These are phyloP conservation scores for Tragopan temminckii DNA, from an alignment of 2,797 vertebrate genomes.

Conservation along the genomic window DNA sequence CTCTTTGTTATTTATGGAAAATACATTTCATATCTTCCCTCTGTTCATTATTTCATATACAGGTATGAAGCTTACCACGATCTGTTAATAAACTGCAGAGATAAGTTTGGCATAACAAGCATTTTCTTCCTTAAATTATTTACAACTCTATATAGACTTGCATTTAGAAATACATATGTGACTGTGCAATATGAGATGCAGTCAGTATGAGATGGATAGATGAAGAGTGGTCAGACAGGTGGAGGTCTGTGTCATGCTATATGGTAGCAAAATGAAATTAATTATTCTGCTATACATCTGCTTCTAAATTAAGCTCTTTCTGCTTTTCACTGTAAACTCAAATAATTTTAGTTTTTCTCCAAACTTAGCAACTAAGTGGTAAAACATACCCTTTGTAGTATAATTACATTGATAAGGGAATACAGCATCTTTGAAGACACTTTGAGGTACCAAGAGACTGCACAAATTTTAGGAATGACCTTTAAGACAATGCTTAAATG, in stretches of 20 bases:
- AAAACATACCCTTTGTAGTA: not conserved
- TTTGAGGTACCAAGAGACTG: not conserved
- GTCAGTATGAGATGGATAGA: not conserved
- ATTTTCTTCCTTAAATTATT: not conserved
- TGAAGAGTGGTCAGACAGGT: not conserved
- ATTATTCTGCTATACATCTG: not conserved
- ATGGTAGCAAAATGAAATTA: not conserved
- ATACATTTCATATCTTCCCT: not conserved
- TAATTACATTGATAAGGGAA: not conserved
- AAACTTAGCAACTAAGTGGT: not conserved
- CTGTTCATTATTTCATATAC: not conserved
- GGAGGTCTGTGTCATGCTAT: not conserved
- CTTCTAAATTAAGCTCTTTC: not conserved
- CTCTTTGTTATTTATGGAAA: not conserved
- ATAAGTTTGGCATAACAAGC: not conserved
- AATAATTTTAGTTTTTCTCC: not conserved
- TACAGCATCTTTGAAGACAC: not conserved
- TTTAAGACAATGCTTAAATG: not conserved
- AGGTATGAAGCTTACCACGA: not conserved
- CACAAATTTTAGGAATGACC: not conserved
- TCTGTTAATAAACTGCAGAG: not conserved
- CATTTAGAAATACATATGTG: not conserved
- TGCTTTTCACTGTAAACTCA: not conserved
- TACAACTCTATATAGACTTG: not conserved
- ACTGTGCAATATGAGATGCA: not conserved